phyloP scores from a whole-genome alignment of 92 coral and sea anemone species.

The Palythoa grandiflora region DNA sequence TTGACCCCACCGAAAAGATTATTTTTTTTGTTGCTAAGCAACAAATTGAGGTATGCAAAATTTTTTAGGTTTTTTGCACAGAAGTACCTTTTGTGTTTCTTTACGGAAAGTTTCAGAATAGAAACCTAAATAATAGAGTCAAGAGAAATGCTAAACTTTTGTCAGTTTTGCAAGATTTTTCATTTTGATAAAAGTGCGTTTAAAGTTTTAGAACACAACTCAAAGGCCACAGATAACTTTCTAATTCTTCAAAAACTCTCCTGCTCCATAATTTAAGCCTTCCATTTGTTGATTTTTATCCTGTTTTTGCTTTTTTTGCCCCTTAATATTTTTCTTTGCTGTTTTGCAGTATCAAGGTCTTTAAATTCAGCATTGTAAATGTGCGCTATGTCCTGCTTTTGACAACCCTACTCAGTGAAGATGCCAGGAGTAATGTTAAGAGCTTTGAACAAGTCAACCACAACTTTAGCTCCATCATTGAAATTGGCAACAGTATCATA shows the following conservation, averaged over 20 bases:
- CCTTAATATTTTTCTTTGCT: constrained; percentile 18
- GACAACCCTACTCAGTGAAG: neutral
- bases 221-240: neutral
- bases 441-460: neutral
- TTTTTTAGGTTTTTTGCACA: neutral
- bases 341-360: neutral
- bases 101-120: neutral
- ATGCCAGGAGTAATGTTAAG: constrained; percentile 18
- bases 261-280: neutral
- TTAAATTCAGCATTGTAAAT: neutral
- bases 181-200: neutral
- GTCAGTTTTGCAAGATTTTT: neutral
- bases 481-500: neutral
- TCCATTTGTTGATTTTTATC: neutral
- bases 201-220: constrained; percentile 1
- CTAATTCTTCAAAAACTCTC: constrained; percentile 11
- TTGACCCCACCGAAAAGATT: too few species aligned
- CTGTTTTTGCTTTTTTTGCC: neutral
- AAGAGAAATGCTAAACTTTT: neutral
- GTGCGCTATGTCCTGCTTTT: neutral
- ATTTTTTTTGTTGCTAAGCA: too few species aligned
- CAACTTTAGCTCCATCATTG: neutral
- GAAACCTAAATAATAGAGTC: neutral
- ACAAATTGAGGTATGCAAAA: too few species aligned
- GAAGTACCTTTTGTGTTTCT: neutral